Conservation (phyloP, 2,797 vertebrate genomes). For the Pteropus rufus region DNA sequence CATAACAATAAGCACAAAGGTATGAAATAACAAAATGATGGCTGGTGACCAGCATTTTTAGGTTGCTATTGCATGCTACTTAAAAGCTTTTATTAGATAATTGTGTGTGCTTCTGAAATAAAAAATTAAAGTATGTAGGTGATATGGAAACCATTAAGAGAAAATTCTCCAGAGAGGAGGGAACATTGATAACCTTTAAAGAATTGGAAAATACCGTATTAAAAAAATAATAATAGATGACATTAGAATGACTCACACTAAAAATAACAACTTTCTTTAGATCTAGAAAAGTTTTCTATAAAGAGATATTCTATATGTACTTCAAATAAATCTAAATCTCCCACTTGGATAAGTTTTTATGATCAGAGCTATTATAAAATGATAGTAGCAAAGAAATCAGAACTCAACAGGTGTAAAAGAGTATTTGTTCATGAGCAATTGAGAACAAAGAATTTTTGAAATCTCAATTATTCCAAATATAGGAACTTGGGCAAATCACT, state of each 20-base stretch:
- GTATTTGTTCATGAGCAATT: not conserved
- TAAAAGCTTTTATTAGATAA: conserved; percentile 49
- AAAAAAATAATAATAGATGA: not conserved
- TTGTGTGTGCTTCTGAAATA: not conserved
- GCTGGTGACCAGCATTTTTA: not conserved
- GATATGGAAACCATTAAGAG: not conserved
- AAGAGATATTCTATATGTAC: not conserved
- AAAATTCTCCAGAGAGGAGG: conserved; percentile 2
- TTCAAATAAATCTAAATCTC: not conserved
- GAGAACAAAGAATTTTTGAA: not conserved
- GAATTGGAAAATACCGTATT: not conserved
- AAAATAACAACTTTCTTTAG: not conserved
- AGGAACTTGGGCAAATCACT: not conserved
- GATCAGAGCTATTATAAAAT: not conserved
- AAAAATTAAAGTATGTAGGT: not conserved
- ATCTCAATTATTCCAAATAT: not conserved
- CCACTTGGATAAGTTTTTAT: not conserved
- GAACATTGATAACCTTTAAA: not conserved
- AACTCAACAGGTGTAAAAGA: not conserved
- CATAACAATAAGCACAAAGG: not conserved
- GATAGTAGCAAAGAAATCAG: not conserved
- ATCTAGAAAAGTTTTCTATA: not conserved
- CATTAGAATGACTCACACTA: conserved; percentile 1
- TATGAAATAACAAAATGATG: conserved; percentile 2
- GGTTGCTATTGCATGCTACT: not conserved